Percentiles rank a stretch among this genome's conserved stretches.
These are phyloP conservation scores for Serilophus lunatus DNA, from an alignment of 2,113 vertebrate genomes.

Conservation along the genomic window DNA sequence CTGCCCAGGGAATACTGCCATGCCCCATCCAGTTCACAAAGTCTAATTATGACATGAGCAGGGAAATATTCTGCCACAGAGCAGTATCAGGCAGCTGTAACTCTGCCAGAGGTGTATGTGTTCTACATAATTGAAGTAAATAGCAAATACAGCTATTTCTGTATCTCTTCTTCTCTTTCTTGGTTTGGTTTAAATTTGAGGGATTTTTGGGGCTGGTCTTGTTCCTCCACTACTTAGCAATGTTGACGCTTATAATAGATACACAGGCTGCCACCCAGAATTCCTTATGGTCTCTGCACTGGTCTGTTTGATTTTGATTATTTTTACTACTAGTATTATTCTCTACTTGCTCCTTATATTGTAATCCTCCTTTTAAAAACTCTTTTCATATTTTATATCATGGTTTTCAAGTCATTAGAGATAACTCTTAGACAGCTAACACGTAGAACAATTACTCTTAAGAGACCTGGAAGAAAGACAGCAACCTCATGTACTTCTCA, in stretches of 20 bases:
- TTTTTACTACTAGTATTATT: background rate
- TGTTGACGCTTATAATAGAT: background rate
- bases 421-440: background rate
- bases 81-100: background rate
- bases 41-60: background rate
- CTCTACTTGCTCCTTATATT: background rate
- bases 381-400: background rate
- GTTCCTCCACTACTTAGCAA: background rate
- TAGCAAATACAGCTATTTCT: background rate
- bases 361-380: background rate
- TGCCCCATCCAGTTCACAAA: background rate
- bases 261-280: background rate
- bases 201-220: background rate
- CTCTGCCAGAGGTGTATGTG: accelerated
- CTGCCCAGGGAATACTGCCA: background rate
- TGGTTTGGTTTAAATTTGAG: background rate
- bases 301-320: background rate
- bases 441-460: background rate
- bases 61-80: background rate
- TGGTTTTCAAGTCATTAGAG: background rate
- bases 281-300: background rate
- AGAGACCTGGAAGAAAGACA: background rate
- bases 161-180: background rate
- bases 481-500: background rate
- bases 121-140: background rate